phyloP scores from a whole-genome alignment of 1,140 invertebrate genomes.

The Bombus difficillimus region DNA sequence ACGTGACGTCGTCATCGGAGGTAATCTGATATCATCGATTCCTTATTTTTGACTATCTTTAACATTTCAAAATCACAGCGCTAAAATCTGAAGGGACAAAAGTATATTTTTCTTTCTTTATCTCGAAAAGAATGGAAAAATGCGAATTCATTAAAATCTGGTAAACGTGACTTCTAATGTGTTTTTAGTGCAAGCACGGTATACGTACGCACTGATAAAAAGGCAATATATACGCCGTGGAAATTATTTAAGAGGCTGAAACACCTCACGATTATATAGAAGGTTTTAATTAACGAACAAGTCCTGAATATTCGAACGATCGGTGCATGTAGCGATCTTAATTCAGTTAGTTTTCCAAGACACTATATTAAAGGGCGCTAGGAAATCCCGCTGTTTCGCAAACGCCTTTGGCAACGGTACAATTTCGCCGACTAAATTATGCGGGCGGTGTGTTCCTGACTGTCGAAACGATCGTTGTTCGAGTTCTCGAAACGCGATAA shows the following conservation, averaged over 20 bases:
- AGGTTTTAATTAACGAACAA: slow-evolving; percentile 2
- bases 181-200: too few relatives aligned
- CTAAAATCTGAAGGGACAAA: too few relatives aligned
- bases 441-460: not conserved
- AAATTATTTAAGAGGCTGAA: too few relatives aligned
- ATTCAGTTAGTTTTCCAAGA: slow-evolving; percentile 22
- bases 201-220: too few relatives aligned
- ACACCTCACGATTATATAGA: too few relatives aligned
- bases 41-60: not conserved
- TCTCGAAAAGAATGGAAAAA: too few relatives aligned
- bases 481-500: slow-evolving; percentile 1
- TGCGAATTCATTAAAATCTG: too few relatives aligned
- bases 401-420: slow-evolving; percentile 13
- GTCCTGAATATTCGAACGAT: not conserved
- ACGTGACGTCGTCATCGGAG: too few relatives aligned
- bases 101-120: too few relatives aligned
- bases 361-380: not conserved
- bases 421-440: slow-evolving; percentile 29
- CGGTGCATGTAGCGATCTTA: not conserved
- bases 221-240: too few relatives aligned
- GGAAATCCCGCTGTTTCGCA: slow-evolving; percentile 12
- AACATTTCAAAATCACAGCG: too few relatives aligned
- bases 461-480: not conserved
- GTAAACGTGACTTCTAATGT: too few relatives aligned
- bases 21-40: not conserved